Evolutionary conservation across 2,797 vertebrate species (phyloP).

Genomic region (Sebastes paucispinis): DNA sequence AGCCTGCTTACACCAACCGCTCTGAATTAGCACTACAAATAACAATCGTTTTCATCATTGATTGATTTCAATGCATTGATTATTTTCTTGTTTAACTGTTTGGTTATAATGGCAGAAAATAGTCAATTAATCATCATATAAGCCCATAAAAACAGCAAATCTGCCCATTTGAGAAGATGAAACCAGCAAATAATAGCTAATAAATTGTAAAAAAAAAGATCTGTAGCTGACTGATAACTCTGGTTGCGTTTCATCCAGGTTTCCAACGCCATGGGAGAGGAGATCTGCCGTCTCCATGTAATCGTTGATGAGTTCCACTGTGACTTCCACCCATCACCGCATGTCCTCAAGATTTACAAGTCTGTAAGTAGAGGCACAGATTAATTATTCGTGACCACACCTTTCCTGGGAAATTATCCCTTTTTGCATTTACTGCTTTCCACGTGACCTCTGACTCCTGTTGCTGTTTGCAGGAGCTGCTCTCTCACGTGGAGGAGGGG

Average conservation of each 20-base stretch:
- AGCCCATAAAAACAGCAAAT: neutral
- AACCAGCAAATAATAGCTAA: neutral
- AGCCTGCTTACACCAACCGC: too few relatives aligned
- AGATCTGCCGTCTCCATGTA: slow-evolving; percentile 94
- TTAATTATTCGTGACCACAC: neutral
- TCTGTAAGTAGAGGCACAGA: slow-evolving; percentile 79
- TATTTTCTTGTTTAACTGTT: neutral
- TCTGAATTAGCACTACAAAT: neutral
- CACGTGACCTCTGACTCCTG: neutral
- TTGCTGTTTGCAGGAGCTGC: slow-evolving; percentile 86
- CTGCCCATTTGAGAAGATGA: neutral
- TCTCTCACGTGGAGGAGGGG: slow-evolving; percentile 92
- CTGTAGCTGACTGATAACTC: neutral
- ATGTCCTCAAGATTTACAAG: slow-evolving; percentile 93
- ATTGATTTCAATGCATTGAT: neutral
- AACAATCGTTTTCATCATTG: neutral
- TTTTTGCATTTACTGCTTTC: neutral
- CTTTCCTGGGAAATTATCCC: neutral
- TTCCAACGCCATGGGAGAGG: slow-evolving; percentile 94
- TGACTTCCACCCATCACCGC: slow-evolving; percentile 93
- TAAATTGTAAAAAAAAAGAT: too few relatives aligned
- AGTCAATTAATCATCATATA: neutral
- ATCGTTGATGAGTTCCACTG: slow-evolving; percentile 92
- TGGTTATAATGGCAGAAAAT: neutral
- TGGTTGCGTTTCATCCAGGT: slow-evolving; percentile 80